A percentile compares a stretch with the other conserved stretches of the same genome.
Conservation (phyloP, 2,113 vertebrate species). For the Vulpes ferrilata region DNA sequence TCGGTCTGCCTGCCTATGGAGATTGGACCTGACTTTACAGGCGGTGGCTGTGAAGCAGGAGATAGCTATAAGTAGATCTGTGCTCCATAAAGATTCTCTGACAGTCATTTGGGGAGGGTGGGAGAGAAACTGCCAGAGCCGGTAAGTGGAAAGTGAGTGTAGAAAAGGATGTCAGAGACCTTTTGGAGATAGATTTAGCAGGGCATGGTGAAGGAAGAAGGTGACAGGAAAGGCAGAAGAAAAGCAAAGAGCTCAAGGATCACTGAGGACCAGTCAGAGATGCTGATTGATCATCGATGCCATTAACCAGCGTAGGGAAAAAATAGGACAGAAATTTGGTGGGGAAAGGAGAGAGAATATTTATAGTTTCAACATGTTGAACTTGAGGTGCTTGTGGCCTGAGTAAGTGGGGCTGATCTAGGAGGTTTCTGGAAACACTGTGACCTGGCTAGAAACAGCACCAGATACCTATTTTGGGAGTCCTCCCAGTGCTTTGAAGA, state of each 20-base stretch:
- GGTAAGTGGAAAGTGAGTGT: background rate
- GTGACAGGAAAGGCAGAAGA: background rate
- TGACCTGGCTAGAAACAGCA: too few relatives aligned
- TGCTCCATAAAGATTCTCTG: background rate
- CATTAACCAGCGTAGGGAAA: background rate
- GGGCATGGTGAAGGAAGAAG: background rate
- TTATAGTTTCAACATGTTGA: background rate
- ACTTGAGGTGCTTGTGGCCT: background rate
- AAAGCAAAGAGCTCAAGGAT: background rate
- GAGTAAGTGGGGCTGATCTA: background rate
- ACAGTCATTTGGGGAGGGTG: background rate
- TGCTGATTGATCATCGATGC: background rate
- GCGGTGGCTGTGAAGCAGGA: background rate
- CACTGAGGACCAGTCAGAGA: background rate
- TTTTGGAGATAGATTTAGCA: background rate
- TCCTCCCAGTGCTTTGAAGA: background rate
- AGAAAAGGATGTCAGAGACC: background rate
- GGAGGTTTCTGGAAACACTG: background rate
- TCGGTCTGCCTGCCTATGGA: background rate
- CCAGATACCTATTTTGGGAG: background rate
- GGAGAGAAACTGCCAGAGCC: background rate
- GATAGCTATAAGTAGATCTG: rapidly evolving
- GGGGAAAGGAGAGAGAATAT: background rate
- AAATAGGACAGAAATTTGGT: background rate
- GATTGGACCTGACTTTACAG: background rate